Percentiles rank a stretch among this genome's conserved stretches.
Evolutionary conservation across 2,113 vertebrate species (phyloP).

Genomic region (Cavia aperea): DNA sequence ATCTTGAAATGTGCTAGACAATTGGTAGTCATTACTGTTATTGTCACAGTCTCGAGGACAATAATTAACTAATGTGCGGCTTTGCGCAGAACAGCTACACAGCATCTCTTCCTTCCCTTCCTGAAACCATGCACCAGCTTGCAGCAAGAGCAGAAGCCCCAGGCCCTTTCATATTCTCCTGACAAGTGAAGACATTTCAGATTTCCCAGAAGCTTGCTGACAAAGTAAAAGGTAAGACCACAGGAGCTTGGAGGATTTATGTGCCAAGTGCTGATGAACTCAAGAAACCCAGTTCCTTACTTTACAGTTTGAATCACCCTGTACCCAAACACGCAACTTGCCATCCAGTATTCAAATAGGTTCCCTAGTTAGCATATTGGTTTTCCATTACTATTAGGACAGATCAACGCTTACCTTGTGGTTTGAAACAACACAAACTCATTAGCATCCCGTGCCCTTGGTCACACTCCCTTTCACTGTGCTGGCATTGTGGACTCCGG

Average conservation of each 20-base stretch:
- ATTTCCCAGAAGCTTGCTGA: background rate
- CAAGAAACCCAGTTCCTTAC: background rate
- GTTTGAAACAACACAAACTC: background rate
- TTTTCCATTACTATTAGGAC: background rate
- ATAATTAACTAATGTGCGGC: no score
- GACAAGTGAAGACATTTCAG: background rate
- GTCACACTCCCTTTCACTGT: background rate
- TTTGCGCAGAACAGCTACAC: background rate
- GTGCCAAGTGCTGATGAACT: background rate
- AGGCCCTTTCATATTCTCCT: no score
- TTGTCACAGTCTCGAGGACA: background rate
- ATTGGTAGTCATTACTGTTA: background rate
- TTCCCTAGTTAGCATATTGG: background rate
- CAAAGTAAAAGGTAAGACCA: background rate
- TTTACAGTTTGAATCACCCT: background rate
- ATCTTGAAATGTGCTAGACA: background rate
- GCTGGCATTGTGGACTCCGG: background rate
- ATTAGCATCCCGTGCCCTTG: rapidly evolving
- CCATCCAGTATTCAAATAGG: background rate
- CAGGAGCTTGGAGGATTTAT: background rate
- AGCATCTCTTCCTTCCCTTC: no score
- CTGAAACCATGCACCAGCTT: rapidly evolving
- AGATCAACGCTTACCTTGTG: background rate
- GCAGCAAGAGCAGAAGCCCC: rapidly evolving
- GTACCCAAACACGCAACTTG: background rate